Evolutionary conservation across 2,113 vertebrate genomes (phyloP).

Genomic region (Dermatemys mawii): DNA sequence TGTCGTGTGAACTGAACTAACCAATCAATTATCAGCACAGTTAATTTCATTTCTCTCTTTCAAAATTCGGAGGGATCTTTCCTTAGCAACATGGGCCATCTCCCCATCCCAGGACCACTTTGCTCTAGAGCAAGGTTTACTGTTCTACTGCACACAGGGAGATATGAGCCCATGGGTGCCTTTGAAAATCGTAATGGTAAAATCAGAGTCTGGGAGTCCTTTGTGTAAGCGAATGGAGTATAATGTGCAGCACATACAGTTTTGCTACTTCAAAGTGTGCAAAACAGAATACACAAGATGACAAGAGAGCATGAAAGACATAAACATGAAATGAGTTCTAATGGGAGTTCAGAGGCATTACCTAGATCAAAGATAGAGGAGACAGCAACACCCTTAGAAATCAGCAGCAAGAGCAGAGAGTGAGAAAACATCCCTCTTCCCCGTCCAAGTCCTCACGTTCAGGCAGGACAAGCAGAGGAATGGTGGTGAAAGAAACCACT

Average conservation of each 20-base stretch:
- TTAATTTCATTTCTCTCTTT: not conserved
- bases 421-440: rapidly evolving
- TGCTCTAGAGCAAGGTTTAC: no score
- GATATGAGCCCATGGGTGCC: no score
- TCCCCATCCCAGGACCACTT: no score
- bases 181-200: no score
- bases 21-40: not conserved
- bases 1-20: not conserved
- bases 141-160: no score
- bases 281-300: not conserved
- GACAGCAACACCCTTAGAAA: not conserved
- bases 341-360: conserved; percentile 1
- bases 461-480: not conserved
- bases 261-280: conserved; percentile 61
- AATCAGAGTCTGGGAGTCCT: not conserved
- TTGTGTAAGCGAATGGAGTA: not conserved
- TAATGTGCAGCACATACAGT: not conserved
- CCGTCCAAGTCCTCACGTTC: not conserved
- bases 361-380: conserved; percentile 65
- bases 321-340: not conserved
- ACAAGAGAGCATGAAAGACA: conserved; percentile 25
- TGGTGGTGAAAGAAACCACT: not conserved
- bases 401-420: rapidly evolving
- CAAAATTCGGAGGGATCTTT: not conserved
- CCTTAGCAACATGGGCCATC: not conserved